Conservation (phyloP, 2,113 vertebrate species). For the Dermatemys mawii region DNA sequence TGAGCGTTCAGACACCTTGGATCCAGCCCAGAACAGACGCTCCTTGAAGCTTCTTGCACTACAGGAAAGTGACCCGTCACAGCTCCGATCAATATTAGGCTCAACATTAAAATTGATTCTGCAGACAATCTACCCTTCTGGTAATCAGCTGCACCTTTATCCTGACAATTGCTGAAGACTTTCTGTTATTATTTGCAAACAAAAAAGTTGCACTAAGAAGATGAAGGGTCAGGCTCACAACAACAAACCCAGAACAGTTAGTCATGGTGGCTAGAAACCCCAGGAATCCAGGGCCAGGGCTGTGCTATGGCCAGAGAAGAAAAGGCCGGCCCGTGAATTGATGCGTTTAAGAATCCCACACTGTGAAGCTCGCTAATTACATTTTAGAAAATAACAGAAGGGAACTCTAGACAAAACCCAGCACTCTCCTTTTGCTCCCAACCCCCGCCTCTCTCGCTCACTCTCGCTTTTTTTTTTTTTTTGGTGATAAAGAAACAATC, state of each 20-base stretch:
- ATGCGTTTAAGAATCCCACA: not conserved
- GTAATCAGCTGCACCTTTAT: fast-evolving
- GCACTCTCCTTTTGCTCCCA: not conserved
- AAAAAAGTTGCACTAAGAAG: fast-evolving
- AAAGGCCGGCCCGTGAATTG: not conserved
- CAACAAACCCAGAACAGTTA: not conserved
- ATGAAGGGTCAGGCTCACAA: not conserved
- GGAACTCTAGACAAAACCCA: conserved; percentile 27
- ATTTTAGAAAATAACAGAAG: conserved; percentile 32
- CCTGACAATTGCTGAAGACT: not conserved
- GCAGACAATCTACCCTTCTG: not conserved
- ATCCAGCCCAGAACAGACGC: fast-evolving
- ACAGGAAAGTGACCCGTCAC: not conserved
- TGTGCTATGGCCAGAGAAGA: not conserved
- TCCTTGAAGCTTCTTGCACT: not conserved
- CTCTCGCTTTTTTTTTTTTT: too few species aligned
- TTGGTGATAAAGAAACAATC: conserved; percentile 30
- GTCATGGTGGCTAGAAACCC: fast-evolving
- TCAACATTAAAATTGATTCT: not conserved
- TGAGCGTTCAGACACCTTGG: fast-evolving
- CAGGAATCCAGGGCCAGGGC: not conserved
- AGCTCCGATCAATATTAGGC: fast-evolving
- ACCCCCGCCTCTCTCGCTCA: not conserved
- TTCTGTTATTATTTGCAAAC: fast-evolving
- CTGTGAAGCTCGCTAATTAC: not conserved